Conservation (phyloP, 2,888 invertebrate genomes). For the Diaphora mendica region DNA sequence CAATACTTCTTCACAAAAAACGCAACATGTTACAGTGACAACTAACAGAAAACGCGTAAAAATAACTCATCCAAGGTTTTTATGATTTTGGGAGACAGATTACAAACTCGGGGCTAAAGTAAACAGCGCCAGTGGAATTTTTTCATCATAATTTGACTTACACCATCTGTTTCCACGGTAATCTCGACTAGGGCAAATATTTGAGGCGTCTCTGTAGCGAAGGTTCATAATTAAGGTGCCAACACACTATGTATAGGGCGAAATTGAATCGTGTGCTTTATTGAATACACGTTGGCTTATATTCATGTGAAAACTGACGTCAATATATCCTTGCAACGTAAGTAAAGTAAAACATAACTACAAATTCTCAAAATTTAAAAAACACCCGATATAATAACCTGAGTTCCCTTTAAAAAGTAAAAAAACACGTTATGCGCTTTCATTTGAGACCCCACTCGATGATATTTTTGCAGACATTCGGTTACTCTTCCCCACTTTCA, state of each 20-base stretch:
- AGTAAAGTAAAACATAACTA: too few relatives aligned
- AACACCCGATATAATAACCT: too few relatives aligned
- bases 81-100: constrained; percentile 60
- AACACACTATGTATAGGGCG: constrained; percentile 8
- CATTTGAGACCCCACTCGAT: too few relatives aligned
- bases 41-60: constrained; percentile 55
- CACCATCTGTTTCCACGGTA: constrained; percentile 74
- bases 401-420: too few relatives aligned
- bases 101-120: constrained; percentile 63
- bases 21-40: constrained; percentile 22
- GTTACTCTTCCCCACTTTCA: too few relatives aligned
- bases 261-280: constrained; percentile 2
- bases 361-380: too few relatives aligned
- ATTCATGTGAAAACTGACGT: neutral
- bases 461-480: too few relatives aligned
- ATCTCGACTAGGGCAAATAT: constrained; percentile 74
- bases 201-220: constrained; percentile 56
- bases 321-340: too few relatives aligned
- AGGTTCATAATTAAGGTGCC: constrained; percentile 61
- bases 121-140: constrained; percentile 70
- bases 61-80: constrained; percentile 58
- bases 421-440: too few relatives aligned
- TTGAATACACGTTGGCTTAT: neutral
- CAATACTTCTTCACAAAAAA: constrained; percentile 25
- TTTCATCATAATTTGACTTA: constrained; percentile 80